phyloP scores from a whole-genome alignment of 2,797 vertebrate genomes.

The Podarcis siculus region DNA sequence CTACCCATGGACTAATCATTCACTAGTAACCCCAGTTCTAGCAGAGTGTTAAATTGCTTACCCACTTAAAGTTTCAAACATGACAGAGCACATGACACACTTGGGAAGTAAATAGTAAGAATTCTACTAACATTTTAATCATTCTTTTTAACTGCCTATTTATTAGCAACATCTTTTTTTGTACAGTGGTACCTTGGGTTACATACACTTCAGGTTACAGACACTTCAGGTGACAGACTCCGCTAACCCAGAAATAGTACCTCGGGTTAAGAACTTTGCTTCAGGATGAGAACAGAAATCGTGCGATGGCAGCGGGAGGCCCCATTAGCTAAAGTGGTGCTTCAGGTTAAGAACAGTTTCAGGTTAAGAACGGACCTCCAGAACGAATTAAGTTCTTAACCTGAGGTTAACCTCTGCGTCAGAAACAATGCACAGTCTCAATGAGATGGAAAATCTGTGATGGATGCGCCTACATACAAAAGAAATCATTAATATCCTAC shows the following conservation, averaged over 20 bases:
- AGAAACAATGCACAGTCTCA: neutral
- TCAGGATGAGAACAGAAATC: too few relatives aligned
- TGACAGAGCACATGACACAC: neutral
- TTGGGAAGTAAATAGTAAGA: neutral
- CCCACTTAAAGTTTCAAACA: neutral
- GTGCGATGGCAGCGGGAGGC: too few relatives aligned
- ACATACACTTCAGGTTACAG: too few relatives aligned
- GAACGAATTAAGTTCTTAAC: too few relatives aligned
- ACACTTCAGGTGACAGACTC: too few relatives aligned
- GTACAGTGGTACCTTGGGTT: too few relatives aligned
- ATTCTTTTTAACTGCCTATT: neutral
- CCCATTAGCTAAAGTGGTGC: too few relatives aligned
- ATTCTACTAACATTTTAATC: neutral
- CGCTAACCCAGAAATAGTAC: too few relatives aligned
- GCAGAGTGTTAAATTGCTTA: neutral
- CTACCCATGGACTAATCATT: neutral
- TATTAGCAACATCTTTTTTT: neutral
- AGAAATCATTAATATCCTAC: neutral
- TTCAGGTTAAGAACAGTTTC: too few relatives aligned
- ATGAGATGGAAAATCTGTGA: neutral
- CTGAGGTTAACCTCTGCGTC: neutral
- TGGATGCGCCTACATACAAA: neutral
- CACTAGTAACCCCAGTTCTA: neutral
- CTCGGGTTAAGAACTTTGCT: too few relatives aligned
- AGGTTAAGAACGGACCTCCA: too few relatives aligned